Base-by-base conservation (phyloP, 2,888 invertebrate genomes). In the Ophioninae sp. region DNA sequence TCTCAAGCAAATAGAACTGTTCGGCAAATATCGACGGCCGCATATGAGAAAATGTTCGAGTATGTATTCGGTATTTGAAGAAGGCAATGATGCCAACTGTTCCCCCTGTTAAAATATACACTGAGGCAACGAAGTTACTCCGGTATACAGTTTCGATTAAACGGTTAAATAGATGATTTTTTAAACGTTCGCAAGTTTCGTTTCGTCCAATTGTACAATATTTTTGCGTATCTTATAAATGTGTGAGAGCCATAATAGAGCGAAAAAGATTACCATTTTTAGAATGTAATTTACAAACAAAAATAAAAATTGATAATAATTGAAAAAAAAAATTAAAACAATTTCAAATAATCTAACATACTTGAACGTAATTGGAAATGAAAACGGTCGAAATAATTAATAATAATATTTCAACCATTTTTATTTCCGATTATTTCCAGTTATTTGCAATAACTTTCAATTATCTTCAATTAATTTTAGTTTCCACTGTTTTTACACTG, bases 1-100 rank as follows among this genome's bases (percentile, higher is more conserved):
- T 51, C 41, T 58, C 44, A 56, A 73, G 79, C 67, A 76, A 83
- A 83, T 64, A 76, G 72, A 67, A 73, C 67, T 76, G 56, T 72
- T 67, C n/a, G 6, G 13, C 75, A 58, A 76, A 79, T 68, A 73
- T 67, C 75, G 39, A 22, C 8, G 63, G 22, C 41, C 63, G 41
- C 51, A 76, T 75, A 79, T 58, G 72, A 79, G 68, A 79, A 79
- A 76, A 71, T 73, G 22, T 65, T 67, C 17, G 68, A 83, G 76
- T 79, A 72, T 79, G 79, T 73, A 79, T 76, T 44, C 41, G 30
- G 8, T n/a, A 76, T 82, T 79, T 79, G 22, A 30, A 59, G 74
- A 69, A 69, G 10, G 17, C 37, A 64, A 64, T 39, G 41, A 59
- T 23, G 20, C 44, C 44, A 8, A 44, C 37, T 56, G 17, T 6